A percentile compares a stretch with the other conserved stretches of the same genome.
phyloP scores from a whole-genome alignment of 2,113 vertebrate genomes.

The Tringa solitaria region DNA sequence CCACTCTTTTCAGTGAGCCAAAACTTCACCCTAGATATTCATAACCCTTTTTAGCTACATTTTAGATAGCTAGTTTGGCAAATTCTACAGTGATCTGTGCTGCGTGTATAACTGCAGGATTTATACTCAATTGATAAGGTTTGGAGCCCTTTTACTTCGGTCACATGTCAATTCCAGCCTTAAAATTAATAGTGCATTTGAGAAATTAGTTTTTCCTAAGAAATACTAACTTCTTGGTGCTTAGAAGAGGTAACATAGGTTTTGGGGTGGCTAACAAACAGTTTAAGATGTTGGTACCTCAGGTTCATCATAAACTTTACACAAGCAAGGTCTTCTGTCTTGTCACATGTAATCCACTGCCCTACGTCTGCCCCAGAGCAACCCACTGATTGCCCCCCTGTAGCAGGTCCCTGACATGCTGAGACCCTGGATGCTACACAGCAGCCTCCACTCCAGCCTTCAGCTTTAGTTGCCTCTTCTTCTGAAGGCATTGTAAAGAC shows the following conservation, averaged over 20 bases:
- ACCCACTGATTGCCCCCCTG: no score
- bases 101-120: background rate
- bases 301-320: background rate
- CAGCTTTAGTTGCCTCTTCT: background rate
- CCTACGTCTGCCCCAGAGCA: background rate
- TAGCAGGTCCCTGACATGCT: accelerated
- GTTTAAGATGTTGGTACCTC: background rate
- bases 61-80: background rate
- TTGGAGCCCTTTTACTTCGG: background rate
- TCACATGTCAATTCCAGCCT: background rate
- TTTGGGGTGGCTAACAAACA: background rate
- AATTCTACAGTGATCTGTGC: background rate
- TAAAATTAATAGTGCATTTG: background rate
- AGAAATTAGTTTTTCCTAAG: background rate
- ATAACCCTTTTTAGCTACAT: background rate
- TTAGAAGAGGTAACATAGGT: background rate
- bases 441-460: background rate
- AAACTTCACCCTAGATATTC: conserved; percentile 18
- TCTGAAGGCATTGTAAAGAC: background rate
- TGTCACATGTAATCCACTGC: accelerated
- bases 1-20: background rate
- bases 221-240: background rate
- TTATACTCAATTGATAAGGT: background rate
- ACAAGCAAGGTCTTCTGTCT: background rate
- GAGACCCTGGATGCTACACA: accelerated